A percentile compares a stretch with the other conserved stretches of the same genome.
Evolutionary conservation across 1,140 invertebrate genomes (phyloP).

Genomic region (Brachionus koreanus): DNA sequence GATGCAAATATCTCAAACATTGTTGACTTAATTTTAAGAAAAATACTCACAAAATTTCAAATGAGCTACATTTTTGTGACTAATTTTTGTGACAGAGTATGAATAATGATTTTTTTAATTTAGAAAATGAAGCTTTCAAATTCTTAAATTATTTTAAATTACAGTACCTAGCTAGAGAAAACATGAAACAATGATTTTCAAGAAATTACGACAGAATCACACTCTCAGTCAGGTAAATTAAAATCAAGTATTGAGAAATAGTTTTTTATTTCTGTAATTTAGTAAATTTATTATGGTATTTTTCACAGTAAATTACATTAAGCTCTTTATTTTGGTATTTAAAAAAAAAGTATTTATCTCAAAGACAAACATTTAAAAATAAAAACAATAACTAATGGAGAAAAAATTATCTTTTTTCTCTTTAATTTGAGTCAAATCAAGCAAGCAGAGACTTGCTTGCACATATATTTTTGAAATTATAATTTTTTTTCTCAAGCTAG

Average conservation of each 20-base stretch:
- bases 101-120: neutral
- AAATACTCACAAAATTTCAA: neutral
- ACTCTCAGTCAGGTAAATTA: neutral
- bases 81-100: neutral
- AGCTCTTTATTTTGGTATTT: neutral
- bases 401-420: neutral
- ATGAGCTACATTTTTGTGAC: neutral
- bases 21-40: neutral
- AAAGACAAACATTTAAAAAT: neutral
- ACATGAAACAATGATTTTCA: neutral
- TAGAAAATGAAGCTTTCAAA: no score
- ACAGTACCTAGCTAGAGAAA: neutral
- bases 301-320: neutral
- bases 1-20: neutral
- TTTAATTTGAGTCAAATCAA: conserved; percentile 24
- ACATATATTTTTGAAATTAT: conserved; percentile 20
- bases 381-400: neutral
- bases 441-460: neutral
- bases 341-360: neutral
- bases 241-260: neutral
- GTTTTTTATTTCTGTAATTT: neutral
- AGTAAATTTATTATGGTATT: neutral
- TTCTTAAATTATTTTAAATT: neutral
- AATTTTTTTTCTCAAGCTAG: conserved; percentile 14
- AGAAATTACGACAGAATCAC: neutral